Evolutionary conservation across 1,140 invertebrate genomes (phyloP), one percentile per base, ranked within the genome.

Genomic region (Phortica variegata): DNA sequence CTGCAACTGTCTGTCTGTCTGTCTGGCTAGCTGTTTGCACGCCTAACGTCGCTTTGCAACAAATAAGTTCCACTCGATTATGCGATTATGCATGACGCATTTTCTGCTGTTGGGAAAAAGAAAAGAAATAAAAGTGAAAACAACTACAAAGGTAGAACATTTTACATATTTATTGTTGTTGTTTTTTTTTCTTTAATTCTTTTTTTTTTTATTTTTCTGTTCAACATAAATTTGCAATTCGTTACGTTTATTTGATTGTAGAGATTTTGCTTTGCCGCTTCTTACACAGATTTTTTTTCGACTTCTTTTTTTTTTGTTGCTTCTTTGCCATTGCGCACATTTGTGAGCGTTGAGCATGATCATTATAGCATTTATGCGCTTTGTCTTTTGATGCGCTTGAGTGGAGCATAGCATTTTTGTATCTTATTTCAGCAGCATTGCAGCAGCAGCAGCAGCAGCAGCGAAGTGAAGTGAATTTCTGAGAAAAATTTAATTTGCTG

Each of bases 31-130:
- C 33, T 6, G 7, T 15, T 15, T 38, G 36, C 12, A 38, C 36
- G 9, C 36, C 8, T 8, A 10, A 5, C 33, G 33, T 7, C 32
- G 32, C 13, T 15, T n/a, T n/a, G 8, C 36, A 43, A 32, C 44
- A 42, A 43, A 52, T 52, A 42, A 43, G 51, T 53, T 53, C 51
- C 46, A 53, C 51, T 53, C 46, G 51, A 53, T 53, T 53, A 53
- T 53, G 51, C 51, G 51, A 53, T 53, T 53, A 48, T 39, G 51
- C 51, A 53, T 53, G 51, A 53, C 45, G 46, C 42, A 37, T 20
- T 53, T 47, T 52, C 8, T 45, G 38, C 26, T 40, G 47, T 48
- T 18, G 38, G 18, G 7, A 5, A 26, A 26, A 26, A 26, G 10
- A 26, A 26, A 26, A 26, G 10, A 26, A 26, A 26, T 6, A 26